Evolutionary conservation across 2,113 vertebrate species (phyloP), one percentile per base, ranked within the genome.

Genomic region (Lipophrys pholis): DNA sequence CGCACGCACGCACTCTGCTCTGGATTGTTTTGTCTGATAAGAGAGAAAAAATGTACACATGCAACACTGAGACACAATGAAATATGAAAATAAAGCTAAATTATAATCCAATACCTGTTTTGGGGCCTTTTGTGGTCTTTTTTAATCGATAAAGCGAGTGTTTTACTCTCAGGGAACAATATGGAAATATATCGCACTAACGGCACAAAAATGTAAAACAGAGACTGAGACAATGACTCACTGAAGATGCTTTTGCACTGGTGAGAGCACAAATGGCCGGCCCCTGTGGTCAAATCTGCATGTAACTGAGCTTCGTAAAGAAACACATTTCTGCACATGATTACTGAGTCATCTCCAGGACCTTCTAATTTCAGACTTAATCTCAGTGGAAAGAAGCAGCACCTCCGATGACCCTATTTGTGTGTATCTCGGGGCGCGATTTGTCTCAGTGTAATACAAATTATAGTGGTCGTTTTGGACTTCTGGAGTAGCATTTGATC

Each of bases 271-370:
- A 52, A 74, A 66, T 54, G 42, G 11, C 15, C 1, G 4, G 7
- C 17, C 63, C 57, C 67, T 3, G 15, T 48, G 65, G 65, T 46
- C 5, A 79, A 50, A 87, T 85, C 48, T 71, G 45, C 57, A 65
- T 71, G 16, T 65, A 79, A 65, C 61, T 41, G n/a, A 50, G 38
- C 58, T 76, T 46, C 11, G 14, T 50, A 58, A 30, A 75, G 66
- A 63, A 64, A 60, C 55, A 57, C 30, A 84, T 80, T 61, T 67
- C 45, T 69, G 17, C 38, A 17, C 64, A 51, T 67, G 61, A 38
- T 61, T 79, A 78, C 73, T 81, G 55, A 85, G 63, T 73, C 69
- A 68, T 81, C 50, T 64, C 30, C 52, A 64, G 59, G 63, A 50
- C 73, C 77, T 69, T 76, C 49, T 30, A 57, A 65, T 76, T 73